Base-by-base conservation (phyloP, 2,888 invertebrate species). In the Xylophagus ater region DNA sequence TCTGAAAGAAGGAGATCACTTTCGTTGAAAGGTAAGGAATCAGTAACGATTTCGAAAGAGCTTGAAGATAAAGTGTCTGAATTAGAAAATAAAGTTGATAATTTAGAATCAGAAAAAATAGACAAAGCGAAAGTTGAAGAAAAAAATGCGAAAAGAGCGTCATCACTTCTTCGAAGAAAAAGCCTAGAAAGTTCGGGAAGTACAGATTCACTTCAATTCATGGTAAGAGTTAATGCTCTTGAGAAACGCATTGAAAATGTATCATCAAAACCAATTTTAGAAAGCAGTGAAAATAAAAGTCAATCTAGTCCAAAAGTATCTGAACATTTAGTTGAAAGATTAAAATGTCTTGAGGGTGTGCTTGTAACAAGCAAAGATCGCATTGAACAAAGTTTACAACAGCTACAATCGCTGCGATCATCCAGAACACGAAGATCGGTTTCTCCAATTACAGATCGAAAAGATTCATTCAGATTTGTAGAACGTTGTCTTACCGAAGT, bases 1-100 rank as follows among this genome's bases (percentile, higher is more conserved):
- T 71, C 78, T 1, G 87, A 87, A 54, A 82, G 87, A 50, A 68
- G 88, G 47, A 71, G 88, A 45, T 85, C 87, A 24, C 67, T 87
- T 15, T 87, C 87, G 0, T 65, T 90, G 29, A 88, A 88, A 60
- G 85, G 86, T 6, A 73, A 81, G 48, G 85, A 87, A 59, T 82
- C 83, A 20, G 73, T 85, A 49, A 78, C 81, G 7, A 72, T 86
- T 31, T 79, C 82, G 10, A 85, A 84, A 59, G 86, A 87, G 59
- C 74, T 89, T 13, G 89, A 89, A 60, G 81, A 83, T 46, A 88
- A 88, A 59, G 69, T 88, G 31, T 73, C 73, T n/a, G 82, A 85
- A 57, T 61, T 87, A 42, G 86, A 87, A 64, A 77, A 73, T 34
- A 85, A 84, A 65, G 79, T 86, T 33, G 70, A 75, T 39, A 70